Conservation (phyloP, 1,140 invertebrate genomes). For the Drosophila funebris region DNA sequence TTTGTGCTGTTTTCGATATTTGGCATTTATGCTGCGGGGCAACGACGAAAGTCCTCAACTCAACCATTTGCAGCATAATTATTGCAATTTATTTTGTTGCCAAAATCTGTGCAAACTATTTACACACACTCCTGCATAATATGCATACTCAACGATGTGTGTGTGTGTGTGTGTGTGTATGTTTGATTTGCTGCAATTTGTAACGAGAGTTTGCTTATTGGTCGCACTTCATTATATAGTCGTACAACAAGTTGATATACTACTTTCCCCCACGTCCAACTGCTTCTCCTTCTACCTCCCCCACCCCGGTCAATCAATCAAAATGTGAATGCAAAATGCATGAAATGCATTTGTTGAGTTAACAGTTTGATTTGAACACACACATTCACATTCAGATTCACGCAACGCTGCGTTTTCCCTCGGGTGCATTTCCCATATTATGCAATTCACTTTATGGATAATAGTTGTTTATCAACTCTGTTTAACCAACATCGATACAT, state of each 20-base stretch:
- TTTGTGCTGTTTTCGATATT: constrained; percentile 64
- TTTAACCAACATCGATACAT: not conserved
- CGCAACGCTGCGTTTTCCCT: not conserved
- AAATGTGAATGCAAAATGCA: constrained; percentile 40
- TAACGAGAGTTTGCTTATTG: constrained; percentile 55
- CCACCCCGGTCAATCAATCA: constrained; percentile 60
- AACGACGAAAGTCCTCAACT: constrained; percentile 20
- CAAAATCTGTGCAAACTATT: constrained; percentile 69
- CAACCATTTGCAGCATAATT: constrained; percentile 60
- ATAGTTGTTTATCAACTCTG: not conserved
- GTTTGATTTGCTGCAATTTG: constrained; percentile 69
- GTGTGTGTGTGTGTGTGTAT: not conserved
- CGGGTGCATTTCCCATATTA: not conserved
- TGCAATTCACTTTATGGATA: constrained; percentile 13
- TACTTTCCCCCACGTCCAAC: not conserved
- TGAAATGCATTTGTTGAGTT: constrained; percentile 52
- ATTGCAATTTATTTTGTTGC: constrained; percentile 76
- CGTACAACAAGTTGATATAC: constrained; percentile 19
- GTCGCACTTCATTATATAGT: constrained; percentile 66
- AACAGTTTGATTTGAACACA: constrained; percentile 43
- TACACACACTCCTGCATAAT: constrained; percentile 24
- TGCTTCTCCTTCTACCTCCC: not conserved
- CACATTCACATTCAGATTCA: not conserved
- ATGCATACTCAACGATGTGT: not conserved
- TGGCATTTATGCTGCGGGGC: constrained; percentile 29